Conservation (phyloP, 2,797 vertebrate species). For the Potorous gilbertii region DNA sequence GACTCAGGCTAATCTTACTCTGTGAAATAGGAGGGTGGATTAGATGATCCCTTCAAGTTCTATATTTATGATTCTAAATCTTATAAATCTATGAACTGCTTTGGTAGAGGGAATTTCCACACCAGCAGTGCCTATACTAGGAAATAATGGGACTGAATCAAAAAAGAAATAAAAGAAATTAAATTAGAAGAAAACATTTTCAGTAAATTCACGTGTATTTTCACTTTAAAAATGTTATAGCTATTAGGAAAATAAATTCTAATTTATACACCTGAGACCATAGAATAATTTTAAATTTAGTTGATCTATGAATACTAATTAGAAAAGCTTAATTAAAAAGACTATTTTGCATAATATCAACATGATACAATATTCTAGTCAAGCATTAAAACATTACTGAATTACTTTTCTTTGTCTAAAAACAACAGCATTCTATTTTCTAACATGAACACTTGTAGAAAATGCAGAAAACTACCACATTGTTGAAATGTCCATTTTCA, state of each 20-base stretch:
- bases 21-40: neutral
- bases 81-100: neutral
- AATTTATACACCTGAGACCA: conserved; percentile 43
- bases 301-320: conserved; percentile 47
- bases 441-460: conserved; percentile 23
- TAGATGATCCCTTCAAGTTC: neutral
- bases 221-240: conserved; percentile 47
- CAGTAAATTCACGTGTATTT: conserved; percentile 29
- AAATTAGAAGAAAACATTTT: conserved; percentile 29
- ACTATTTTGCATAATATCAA: conserved; percentile 18
- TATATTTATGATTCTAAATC: neutral
- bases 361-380: conserved; percentile 21
- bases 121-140: neutral
- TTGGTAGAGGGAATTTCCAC: neutral
- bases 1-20: neutral
- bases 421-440: neutral
- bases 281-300: conserved; percentile 24
- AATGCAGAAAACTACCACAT: conserved; percentile 33
- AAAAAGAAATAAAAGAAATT: neutral
- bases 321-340: conserved; percentile 50
- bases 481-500: conserved; percentile 42
- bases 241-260: conserved; percentile 28
- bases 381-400: conserved; percentile 43
- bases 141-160: neutral
- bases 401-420: conserved; percentile 47